Base-by-base conservation (phyloP, 2,888 invertebrate species). In the Phyllotreta cruciferae region DNA sequence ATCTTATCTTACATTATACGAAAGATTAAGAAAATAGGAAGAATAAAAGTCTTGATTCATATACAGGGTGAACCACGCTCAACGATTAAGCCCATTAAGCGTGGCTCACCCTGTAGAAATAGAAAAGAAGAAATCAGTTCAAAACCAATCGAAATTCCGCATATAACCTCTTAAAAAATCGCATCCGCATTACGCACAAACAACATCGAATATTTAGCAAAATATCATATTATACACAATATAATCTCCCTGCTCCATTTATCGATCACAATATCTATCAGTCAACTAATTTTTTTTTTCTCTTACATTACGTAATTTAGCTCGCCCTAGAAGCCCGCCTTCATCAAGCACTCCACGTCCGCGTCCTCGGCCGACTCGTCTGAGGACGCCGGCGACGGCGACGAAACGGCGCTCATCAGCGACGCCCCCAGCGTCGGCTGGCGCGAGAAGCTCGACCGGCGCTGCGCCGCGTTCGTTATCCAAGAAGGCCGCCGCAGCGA, bases 401-500 rank as follows among this genome's bases (percentile, higher is more conserved):
- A 88, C 50, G 88, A 88, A 4, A 73, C 77, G 54, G 70, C 74
- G 14, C 72, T 73, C 66, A 90, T 85, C 8, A 89, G 80, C 0
- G 86, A 85, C 0, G 87, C 83, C 7, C 87, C 88, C 78, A 44
- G 3, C 41, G 86, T 85, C 66, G 85, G 85, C 79, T 86, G 89
- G 53, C 85, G 85, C 71, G 85, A 86, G 14, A 83, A 83, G 76
- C 85, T 88, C 66, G 85, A 85, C 67, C 86, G 84, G 24, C 85
- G 87, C 71, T 85, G 82, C 72, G 85, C 85, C 52, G 77, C 60
- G 71, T 73, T 72, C 72, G 73, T 80, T 71, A 78, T 79, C 80
- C 77, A 83, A 58, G 77, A 77, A 0, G 79, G 76, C 39, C 79
- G 74, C 60, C 77, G 72, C 24, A 74, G 68, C 9, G 74, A 72